These are phyloP conservation scores for Drosophila formosana DNA, from an alignment of 2,888 invertebrate species.

Conservation along the genomic window DNA sequence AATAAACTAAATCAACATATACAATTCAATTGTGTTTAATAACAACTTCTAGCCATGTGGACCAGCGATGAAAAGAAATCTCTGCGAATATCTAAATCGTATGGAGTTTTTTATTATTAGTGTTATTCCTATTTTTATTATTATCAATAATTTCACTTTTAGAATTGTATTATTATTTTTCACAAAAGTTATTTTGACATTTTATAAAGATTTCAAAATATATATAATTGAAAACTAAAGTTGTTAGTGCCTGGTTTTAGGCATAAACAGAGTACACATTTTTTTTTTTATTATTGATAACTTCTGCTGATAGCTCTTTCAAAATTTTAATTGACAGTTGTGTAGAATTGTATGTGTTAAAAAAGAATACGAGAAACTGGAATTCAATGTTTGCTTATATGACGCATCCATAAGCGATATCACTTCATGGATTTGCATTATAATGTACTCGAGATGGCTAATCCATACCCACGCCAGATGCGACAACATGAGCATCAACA, in stretches of 20 bases:
- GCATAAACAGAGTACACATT: neutral
- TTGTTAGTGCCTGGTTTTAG: neutral
- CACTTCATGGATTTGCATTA: slow-evolving; percentile 33
- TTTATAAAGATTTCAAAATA: too few relatives aligned
- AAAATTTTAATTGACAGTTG: slow-evolving; percentile 24
- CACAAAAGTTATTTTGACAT: too few relatives aligned
- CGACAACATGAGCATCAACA: slow-evolving; percentile 32
- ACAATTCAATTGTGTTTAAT: slow-evolving; percentile 4
- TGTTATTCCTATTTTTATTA: too few relatives aligned
- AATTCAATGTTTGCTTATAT: slow-evolving; percentile 8
- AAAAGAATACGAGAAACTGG: neutral
- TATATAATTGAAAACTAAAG: too few relatives aligned
- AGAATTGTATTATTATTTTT: too few relatives aligned
- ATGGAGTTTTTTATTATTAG: neutral
- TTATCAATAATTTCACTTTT: too few relatives aligned
- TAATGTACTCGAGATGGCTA: slow-evolving; percentile 13
- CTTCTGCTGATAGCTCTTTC: neutral
- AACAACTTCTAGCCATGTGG: neutral
- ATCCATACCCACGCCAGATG: slow-evolving; percentile 2
- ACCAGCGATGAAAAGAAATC: neutral
- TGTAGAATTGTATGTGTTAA: slow-evolving; percentile 10
- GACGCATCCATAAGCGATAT: slow-evolving; percentile 8
- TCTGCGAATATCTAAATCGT: neutral
- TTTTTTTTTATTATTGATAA: neutral
- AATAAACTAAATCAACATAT: neutral